Conservation (phyloP, 1,140 invertebrate species). For the Dolichoris vasculosae region DNA sequence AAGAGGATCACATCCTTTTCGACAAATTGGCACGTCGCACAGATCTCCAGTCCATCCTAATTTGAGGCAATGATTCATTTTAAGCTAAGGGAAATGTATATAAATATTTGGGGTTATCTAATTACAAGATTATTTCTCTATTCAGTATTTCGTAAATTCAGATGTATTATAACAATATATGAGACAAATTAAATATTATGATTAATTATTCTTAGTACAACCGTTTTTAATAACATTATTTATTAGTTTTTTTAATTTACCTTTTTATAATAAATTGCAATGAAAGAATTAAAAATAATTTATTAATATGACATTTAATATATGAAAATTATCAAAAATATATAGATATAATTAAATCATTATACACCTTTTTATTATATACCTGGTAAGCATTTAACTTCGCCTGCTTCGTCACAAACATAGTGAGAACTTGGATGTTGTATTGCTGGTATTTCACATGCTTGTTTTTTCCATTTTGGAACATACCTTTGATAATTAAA, state of each 20-base stretch:
- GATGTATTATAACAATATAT: not conserved
- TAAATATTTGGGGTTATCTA: not conserved
- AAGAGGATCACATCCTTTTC: constrained; percentile 90
- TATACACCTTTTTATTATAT: constrained; percentile 44
- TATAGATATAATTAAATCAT: no score
- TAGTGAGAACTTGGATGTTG: constrained; percentile 95
- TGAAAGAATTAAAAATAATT: no score
- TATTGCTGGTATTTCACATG: constrained; percentile 86
- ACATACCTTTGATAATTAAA: constrained; percentile 75
- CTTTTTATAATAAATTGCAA: no score
- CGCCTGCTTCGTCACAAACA: constrained; percentile 91
- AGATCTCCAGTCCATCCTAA: constrained; percentile 91
- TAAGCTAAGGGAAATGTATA: constrained; percentile 55
- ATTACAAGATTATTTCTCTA: not conserved
- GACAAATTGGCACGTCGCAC: constrained; percentile 93
- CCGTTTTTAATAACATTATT: no score
- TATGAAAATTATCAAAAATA: no score
- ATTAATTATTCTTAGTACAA: no score
- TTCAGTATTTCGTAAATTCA: not conserved
- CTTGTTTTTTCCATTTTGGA: constrained; percentile 89
- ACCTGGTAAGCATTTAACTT: constrained; percentile 90
- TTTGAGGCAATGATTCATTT: constrained; percentile 54
- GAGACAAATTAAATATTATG: no score
- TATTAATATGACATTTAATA: no score
- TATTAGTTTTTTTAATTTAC: no score